Evolutionary conservation across 2,888 invertebrate genomes (phyloP), one percentile per base, ranked within the genome.

Genomic region (Amitus sp.): DNA sequence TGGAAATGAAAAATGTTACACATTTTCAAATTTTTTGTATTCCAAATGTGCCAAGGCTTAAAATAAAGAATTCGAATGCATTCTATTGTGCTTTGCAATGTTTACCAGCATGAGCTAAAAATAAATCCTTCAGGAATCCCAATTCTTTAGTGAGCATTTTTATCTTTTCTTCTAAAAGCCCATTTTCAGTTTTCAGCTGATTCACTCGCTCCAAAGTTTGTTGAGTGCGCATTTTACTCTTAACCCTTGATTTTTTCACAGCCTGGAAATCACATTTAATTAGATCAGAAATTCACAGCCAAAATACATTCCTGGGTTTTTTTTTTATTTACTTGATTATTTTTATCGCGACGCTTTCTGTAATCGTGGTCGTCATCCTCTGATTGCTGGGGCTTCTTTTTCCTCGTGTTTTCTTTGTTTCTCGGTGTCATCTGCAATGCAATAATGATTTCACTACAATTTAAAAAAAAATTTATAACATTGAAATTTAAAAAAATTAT

Each of bases 101-200:
- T 23, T 54, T 62, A 71, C 92, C 89, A 30, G 93, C 92, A 77
- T 93, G 92, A 3, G 92, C 91, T 65, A 93, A 82, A 74, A 94
- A 92, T 51, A 94, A 82, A 75, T 93, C 92, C 80, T 93, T 93
- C 7, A 94, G 83, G 73, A 93, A 91, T 42, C 89, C 88, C 18
- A 94, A 82, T 76, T 94, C 93, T 76, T 92, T 91, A 9, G 90
- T 90, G n/a, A 93, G 83, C 53, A 90, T 89, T 75, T 91, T 90
- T 1, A 93, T 92, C 80, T 92, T 92, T 72, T 92, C 90, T 77
- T 93, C 91, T 20, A 94, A 81, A 72, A 90, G 86, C 76, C 91
- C 90, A 79, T 93, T 94, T 77, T 94, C 93, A 6, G 87, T 88
- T 77, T 90, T 90, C 33, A 94, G 79, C 76, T 90, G 88, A 72